These are phyloP conservation scores for Dryobates pubescens DNA, from an alignment of 2,797 vertebrate genomes.

Conservation along the genomic window DNA sequence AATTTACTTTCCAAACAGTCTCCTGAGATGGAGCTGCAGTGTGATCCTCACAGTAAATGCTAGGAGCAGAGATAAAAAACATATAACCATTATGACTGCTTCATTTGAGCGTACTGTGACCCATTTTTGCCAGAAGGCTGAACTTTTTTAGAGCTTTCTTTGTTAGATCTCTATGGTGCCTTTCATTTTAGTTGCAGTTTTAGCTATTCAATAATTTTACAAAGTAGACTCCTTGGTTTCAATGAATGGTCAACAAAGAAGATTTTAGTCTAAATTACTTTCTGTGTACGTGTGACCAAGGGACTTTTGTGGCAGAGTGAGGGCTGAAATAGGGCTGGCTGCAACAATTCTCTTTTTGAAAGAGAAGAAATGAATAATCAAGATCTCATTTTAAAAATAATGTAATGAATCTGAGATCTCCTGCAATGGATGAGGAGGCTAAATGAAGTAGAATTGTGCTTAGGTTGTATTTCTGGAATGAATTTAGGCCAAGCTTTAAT, in stretches of 20 bases:
- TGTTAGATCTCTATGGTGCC: not conserved
- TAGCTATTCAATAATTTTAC: constrained; percentile 1
- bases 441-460: not conserved
- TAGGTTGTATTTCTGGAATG: not conserved
- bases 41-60: not conserved
- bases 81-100: not conserved
- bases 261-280: constrained; percentile 20
- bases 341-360: not conserved
- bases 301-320: not conserved
- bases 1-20: constrained; percentile 16
- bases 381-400: not conserved
- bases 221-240: not conserved
- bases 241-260: constrained; percentile 9
- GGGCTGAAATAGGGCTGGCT: not conserved
- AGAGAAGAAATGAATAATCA: not conserved
- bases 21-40: not conserved
- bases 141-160: not conserved
- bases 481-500: not conserved
- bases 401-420: not conserved
- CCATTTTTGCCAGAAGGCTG: constrained; percentile 1
- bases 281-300: not conserved
- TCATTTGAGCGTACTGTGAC: not conserved
- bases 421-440: not conserved
- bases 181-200: constrained; percentile 13
- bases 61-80: not conserved